These are phyloP conservation scores for Synanceia verrucosa DNA, from an alignment of 2,797 vertebrate genomes.

Conservation along the genomic window DNA sequence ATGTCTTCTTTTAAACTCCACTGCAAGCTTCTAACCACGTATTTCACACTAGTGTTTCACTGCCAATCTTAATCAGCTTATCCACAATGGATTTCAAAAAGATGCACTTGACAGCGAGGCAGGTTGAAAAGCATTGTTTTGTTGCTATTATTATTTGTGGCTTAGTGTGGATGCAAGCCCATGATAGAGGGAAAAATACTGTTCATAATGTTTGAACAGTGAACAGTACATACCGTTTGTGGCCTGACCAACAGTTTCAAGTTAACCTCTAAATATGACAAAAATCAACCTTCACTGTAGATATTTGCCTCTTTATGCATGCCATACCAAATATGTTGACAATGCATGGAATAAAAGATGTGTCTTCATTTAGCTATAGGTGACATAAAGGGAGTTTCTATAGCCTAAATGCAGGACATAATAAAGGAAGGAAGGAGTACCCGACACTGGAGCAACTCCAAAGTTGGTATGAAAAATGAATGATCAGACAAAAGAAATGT, in stretches of 20 bases:
- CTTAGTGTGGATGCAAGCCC: conserved; percentile 18
- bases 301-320: background rate
- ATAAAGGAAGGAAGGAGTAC: background rate
- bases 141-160: conserved; percentile 34
- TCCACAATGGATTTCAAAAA: conserved; percentile 32
- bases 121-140: conserved; percentile 30
- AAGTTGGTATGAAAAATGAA: too few relatives aligned
- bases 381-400: background rate
- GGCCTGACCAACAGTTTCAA: background rate
- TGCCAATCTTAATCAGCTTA: conserved; percentile 33
- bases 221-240: background rate
- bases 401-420: background rate
- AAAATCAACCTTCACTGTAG: background rate
- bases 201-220: conserved; percentile 11
- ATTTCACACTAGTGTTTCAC: conserved; percentile 14
- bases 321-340: too few relatives aligned
- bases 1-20: background rate
- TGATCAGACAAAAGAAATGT: background rate
- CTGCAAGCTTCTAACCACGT: background rate
- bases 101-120: conserved; percentile 23
- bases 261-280: background rate
- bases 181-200: background rate
- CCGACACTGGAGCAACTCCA: too few relatives aligned
- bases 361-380: too few relatives aligned
- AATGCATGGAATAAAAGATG: too few relatives aligned